Percentiles rank a stretch among this genome's conserved stretches.
Conservation (phyloP, 2,113 vertebrate species). For the Aptenodytes patagonicus region DNA sequence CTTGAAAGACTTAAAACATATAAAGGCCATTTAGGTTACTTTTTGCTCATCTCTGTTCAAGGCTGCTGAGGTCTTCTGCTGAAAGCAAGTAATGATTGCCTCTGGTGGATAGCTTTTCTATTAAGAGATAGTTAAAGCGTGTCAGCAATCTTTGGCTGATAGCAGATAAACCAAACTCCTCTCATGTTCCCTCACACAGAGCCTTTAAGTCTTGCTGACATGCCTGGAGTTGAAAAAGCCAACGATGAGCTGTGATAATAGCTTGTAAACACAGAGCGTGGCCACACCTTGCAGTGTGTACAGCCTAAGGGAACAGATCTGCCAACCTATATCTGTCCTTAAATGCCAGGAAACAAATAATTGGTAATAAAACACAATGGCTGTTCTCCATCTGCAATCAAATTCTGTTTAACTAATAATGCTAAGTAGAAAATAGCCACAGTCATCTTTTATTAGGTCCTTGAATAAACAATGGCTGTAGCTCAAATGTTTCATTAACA, state of each 20-base stretch:
- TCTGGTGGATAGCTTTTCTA: background rate
- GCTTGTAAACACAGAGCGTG: background rate
- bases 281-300: background rate
- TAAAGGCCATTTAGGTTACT: background rate
- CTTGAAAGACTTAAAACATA: background rate
- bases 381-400: background rate
- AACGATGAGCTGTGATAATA: background rate
- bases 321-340: background rate
- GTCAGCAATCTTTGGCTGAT: background rate
- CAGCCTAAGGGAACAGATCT: background rate
- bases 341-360: background rate
- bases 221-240: background rate
- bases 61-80: background rate
- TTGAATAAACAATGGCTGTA: background rate
- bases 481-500: background rate
- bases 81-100: background rate
- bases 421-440: constrained; percentile 10
- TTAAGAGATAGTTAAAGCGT: background rate
- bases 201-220: constrained; percentile 44
- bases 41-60: background rate
- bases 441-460: background rate
- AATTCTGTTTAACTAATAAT: background rate
- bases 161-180: constrained; percentile 26
- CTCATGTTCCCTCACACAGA: background rate
- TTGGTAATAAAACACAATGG: background rate